phyloP scores from a whole-genome alignment of 2,113 vertebrate species.

The Ifrita kowaldi region DNA sequence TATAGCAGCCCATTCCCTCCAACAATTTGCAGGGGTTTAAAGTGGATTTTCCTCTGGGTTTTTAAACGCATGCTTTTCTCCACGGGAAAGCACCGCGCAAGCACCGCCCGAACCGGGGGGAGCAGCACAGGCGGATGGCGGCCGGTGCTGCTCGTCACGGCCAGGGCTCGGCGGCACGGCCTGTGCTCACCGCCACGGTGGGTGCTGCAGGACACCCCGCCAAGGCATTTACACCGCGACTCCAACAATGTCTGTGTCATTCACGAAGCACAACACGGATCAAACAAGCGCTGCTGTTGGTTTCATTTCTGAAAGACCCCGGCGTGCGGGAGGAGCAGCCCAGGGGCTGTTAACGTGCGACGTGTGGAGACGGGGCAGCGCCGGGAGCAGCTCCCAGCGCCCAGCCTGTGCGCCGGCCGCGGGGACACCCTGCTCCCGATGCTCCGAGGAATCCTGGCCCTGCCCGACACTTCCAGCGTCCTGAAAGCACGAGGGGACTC shows the following conservation, averaged over 20 bases:
- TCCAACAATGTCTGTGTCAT: fast-evolving
- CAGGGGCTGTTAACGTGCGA: background rate
- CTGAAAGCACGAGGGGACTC: background rate
- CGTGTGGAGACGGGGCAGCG: fast-evolving
- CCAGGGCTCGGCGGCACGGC: fast-evolving
- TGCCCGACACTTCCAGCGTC: fast-evolving
- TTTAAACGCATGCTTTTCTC: background rate
- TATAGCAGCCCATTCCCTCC: background rate
- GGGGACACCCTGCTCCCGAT: fast-evolving
- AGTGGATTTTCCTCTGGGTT: background rate
- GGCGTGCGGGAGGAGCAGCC: background rate
- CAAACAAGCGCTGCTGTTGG: background rate
- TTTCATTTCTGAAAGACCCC: fast-evolving
- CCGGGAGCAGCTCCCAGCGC: background rate
- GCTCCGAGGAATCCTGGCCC: background rate
- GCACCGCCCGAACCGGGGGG: no score
- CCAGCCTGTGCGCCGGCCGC: fast-evolving
- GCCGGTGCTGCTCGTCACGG: fast-evolving
- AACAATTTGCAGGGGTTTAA: background rate
- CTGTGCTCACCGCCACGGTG: fast-evolving
- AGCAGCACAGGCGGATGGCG: background rate
- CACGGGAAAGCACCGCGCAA: background rate
- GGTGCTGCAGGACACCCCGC: no score
- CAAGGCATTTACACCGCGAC: fast-evolving
- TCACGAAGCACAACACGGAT: background rate